Conservation (phyloP, 2,113 vertebrate species). For the Galeopterus variegatus region DNA sequence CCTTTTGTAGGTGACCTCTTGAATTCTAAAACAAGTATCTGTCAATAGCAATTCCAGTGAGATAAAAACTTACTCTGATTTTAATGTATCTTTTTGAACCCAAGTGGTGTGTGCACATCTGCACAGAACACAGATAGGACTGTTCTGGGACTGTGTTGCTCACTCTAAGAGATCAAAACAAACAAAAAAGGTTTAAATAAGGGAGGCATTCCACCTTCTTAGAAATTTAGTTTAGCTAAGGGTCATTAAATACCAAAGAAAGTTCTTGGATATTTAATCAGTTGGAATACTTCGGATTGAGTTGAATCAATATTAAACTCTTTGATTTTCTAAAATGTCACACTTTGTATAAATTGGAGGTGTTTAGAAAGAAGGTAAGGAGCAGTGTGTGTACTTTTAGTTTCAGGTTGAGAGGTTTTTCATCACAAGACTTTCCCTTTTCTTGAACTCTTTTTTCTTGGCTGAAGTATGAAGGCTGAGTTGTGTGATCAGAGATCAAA, state of each 20-base stretch:
- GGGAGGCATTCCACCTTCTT: background rate
- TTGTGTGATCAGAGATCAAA: background rate
- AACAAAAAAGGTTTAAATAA: constrained; percentile 29
- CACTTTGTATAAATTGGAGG: constrained; percentile 49
- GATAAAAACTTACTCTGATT: background rate
- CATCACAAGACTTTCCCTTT: background rate
- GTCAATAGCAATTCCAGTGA: background rate
- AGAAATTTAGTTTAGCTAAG: constrained; percentile 14
- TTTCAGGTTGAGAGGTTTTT: background rate
- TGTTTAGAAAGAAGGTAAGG: constrained; percentile 46
- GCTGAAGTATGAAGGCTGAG: background rate
- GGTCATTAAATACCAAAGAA: constrained; percentile 58
- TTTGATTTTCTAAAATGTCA: constrained; percentile 78
- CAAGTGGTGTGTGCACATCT: background rate
- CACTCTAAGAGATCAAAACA: constrained; percentile 3
- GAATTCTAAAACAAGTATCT: constrained; percentile 3
- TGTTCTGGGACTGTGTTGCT: background rate
- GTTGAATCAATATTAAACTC: constrained; percentile 61
- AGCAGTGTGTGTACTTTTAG: background rate
- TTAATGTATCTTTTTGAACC: background rate
- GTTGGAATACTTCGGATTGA: constrained; percentile 49
- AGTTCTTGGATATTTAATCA: constrained; percentile 63
- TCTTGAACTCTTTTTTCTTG: background rate
- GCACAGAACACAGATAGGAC: background rate
- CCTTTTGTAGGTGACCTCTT: background rate